Evolutionary conservation across 2,888 invertebrate genomes (phyloP).

Genomic region (Agriopis marginaria): DNA sequence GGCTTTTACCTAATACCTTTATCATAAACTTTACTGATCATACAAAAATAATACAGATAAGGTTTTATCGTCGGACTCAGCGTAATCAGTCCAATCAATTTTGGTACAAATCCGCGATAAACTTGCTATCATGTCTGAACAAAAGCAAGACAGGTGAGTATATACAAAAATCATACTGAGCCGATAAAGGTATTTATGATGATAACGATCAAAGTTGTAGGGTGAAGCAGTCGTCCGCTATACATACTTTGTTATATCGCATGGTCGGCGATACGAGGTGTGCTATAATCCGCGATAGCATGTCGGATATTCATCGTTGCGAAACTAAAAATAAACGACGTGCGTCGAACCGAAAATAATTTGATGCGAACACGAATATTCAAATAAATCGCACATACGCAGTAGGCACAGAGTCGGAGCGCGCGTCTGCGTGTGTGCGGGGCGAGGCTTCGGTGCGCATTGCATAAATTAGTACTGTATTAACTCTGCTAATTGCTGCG

Average conservation of each 20-base stretch:
- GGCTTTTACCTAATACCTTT: constrained; percentile 62
- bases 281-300: constrained; percentile 59
- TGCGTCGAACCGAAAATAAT: constrained; percentile 65
- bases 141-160: constrained; percentile 65
- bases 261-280: constrained; percentile 58
- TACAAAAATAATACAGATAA: constrained; percentile 66
- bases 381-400: constrained; percentile 55
- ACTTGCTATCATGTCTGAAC: constrained; percentile 59
- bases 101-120: constrained; percentile 71
- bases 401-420: constrained; percentile 26
- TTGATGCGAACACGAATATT: constrained; percentile 63
- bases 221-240: constrained; percentile 56
- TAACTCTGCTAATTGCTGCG: constrained; percentile 71
- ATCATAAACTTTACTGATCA: constrained; percentile 67
- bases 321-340: constrained; percentile 66
- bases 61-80: constrained; percentile 59
- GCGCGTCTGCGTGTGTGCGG: constrained; percentile 35
- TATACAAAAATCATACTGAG: constrained; percentile 58
- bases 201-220: constrained; percentile 61
- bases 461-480: constrained; percentile 66
- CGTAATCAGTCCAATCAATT: constrained; percentile 77
- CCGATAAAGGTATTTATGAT: constrained; percentile 56
- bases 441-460: constrained; percentile 54
- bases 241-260: constrained; percentile 64
- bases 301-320: constrained; percentile 58